Percentiles rank a stretch among this genome's conserved stretches.
These are phyloP conservation scores for honey bee (Apis mellifera) DNA, from an alignment of 1,140 invertebrate species.

Conservation along the genomic window DNA sequence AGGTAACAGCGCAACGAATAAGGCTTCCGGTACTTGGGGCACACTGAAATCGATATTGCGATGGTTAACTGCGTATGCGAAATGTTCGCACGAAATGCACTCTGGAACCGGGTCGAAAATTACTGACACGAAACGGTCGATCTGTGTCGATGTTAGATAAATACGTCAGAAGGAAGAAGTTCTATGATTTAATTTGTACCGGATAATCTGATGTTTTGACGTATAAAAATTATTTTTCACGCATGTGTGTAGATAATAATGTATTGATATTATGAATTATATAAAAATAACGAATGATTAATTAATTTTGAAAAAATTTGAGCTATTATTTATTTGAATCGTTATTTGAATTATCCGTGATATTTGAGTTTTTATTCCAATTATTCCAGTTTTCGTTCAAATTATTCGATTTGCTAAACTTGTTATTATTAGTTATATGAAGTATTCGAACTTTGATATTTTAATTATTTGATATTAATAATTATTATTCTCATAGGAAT, in stretches of 20 bases:
- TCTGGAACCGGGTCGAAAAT: neutral
- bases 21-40: conserved; percentile 11
- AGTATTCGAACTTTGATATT: too few relatives aligned
- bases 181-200: neutral
- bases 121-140: neutral
- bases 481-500: too few relatives aligned
- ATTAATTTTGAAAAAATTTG: too few relatives aligned
- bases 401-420: too few relatives aligned
- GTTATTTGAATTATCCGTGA: too few relatives aligned
- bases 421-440: too few relatives aligned
- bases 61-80: neutral
- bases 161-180: neutral
- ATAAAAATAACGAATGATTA: too few relatives aligned
- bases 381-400: too few relatives aligned
- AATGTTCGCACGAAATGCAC: neutral
- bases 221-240: neutral
- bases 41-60: conserved; percentile 23
- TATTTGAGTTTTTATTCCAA: too few relatives aligned
- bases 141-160: neutral
- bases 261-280: too few relatives aligned
- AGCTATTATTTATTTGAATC: too few relatives aligned
- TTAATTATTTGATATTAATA: too few relatives aligned
- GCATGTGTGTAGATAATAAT: neutral
- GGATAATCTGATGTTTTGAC: neutral
- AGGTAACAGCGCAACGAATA: conserved; percentile 6